phyloP scores from a whole-genome alignment of 2,888 invertebrate genomes.

The Gryllus longicercus region DNA sequence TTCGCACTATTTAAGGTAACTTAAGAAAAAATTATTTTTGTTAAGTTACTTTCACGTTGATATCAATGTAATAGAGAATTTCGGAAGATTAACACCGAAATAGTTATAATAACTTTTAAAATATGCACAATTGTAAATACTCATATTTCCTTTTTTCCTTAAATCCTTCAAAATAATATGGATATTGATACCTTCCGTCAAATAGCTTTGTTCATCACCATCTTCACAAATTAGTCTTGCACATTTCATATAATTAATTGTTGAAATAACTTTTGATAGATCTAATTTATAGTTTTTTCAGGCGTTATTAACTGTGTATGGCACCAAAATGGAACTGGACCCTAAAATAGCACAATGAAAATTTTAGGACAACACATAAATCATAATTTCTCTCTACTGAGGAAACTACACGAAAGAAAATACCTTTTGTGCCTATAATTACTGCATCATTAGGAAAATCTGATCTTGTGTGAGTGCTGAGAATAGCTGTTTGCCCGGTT shows the following conservation, averaged over 20 bases:
- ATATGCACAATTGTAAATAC: no score
- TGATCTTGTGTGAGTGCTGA: conserved; percentile 56
- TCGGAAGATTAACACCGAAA: no score
- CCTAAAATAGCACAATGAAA: conserved; percentile 21
- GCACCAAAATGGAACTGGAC: conserved; percentile 65
- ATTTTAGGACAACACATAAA: no score
- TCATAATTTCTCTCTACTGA: no score
- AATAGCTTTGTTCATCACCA: conserved; percentile 68
- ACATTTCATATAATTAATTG: conserved; percentile 65
- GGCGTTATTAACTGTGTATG: conserved; percentile 65
- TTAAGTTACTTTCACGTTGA: no score
- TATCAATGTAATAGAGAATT: no score
- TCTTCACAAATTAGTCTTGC: conserved; percentile 75
- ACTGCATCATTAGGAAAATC: conserved; percentile 61
- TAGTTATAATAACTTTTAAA: no score
- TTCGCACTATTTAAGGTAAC: no score
- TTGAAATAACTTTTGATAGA: conserved; percentile 60
- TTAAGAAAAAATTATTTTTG: no score
- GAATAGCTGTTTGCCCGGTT: conserved; percentile 60
- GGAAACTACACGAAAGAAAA: conserved; percentile 52
- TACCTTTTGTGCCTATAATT: conserved; percentile 67
- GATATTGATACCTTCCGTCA: conserved; percentile 55
- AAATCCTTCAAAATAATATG: no score
- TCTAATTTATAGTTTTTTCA: conserved; percentile 60
- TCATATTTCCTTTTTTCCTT: no score